Conservation (phyloP, 2,113 vertebrate species). For the Rattus norvegicus region DNA sequence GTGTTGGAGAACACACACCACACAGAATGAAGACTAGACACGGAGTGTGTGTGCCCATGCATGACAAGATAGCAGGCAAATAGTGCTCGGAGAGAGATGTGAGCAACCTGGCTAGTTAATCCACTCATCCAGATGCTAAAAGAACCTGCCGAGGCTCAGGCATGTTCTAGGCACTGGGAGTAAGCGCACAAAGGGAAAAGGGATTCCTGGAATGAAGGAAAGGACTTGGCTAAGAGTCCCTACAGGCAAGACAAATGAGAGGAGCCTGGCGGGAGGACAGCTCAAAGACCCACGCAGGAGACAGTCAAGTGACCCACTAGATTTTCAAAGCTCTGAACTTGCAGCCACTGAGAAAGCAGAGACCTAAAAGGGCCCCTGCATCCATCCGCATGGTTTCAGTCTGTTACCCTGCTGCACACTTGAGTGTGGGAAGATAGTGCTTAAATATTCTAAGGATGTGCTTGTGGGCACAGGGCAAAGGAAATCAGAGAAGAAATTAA, state of each 20-base stretch:
- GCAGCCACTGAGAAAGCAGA: neutral
- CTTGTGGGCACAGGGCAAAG: neutral
- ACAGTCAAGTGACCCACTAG: neutral
- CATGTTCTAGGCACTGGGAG: neutral
- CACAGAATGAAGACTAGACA: neutral
- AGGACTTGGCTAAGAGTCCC: neutral
- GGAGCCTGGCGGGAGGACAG: too few relatives aligned
- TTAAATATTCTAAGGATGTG: neutral
- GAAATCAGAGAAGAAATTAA: slow-evolving; percentile 20
- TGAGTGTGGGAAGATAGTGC: neutral
- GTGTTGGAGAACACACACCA: neutral
- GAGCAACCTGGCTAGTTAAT: neutral
- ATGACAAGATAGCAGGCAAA: neutral
- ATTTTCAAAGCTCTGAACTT: neutral
- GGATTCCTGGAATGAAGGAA: neutral
- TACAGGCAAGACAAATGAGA: neutral
- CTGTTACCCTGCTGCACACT: neutral
- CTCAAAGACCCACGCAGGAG: too few relatives aligned
- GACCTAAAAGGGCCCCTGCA: neutral
- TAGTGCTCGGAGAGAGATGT: neutral
- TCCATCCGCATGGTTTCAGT: neutral
- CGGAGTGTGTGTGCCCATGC: neutral
- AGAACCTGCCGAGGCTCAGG: neutral
- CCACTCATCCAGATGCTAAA: neutral
- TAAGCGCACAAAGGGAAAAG: neutral